Evolutionary conservation across 2,113 vertebrate species (phyloP).

Genomic region (Oryctolagus cuniculus): DNA sequence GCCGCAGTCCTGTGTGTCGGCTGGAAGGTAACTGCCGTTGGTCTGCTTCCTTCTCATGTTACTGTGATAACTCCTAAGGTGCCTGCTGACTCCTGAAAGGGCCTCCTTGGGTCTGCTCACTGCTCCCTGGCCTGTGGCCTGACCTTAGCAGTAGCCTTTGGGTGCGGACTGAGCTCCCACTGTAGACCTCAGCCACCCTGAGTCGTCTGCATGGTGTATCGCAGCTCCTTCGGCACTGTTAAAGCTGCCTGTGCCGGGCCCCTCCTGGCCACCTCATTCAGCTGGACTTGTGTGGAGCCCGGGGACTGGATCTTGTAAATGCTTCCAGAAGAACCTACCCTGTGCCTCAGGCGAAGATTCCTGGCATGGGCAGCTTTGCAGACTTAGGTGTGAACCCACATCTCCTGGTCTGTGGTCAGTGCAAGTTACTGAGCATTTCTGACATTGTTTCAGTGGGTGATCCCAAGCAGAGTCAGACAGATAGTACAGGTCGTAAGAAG

Average conservation of each 20-base stretch:
- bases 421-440: fast-evolving
- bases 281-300: not conserved
- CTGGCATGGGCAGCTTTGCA: not conserved
- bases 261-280: fast-evolving
- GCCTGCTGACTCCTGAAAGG: fast-evolving
- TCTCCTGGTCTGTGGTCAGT: not conserved
- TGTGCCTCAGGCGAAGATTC: fast-evolving
- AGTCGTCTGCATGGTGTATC: too few relatives aligned
- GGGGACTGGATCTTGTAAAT: not conserved
- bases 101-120: too few relatives aligned
- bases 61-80: too few relatives aligned
- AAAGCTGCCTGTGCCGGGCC: not conserved
- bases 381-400: not conserved
- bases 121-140: not conserved
- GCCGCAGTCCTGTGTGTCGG: constrained; percentile 80
- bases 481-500: fast-evolving
- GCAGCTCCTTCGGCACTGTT: too few relatives aligned
- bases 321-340: not conserved
- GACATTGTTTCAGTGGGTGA: fast-evolving
- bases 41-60: not conserved
- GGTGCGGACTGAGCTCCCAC: not conserved
- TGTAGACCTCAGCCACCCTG: too few relatives aligned
- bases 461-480: not conserved
- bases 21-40: constrained; percentile 88
- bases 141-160: fast-evolving